These are phyloP conservation scores for Erebia aethiops DNA, from an alignment of 2,888 invertebrate species.

Conservation along the genomic window DNA sequence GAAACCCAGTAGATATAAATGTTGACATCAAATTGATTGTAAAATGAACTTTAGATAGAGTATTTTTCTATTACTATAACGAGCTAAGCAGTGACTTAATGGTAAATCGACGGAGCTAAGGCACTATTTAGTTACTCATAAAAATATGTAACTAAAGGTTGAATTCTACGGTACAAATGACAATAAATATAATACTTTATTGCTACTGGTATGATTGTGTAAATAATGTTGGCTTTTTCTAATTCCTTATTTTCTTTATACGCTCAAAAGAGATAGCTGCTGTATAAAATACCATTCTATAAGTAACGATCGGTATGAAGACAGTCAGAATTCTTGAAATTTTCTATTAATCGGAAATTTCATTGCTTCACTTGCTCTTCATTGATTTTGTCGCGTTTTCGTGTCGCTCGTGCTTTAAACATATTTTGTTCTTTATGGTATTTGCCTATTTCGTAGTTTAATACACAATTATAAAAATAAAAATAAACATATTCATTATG, in stretches of 20 bases:
- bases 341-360: slow-evolving; percentile 74
- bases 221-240: slow-evolving; percentile 44
- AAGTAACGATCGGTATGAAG: slow-evolving; percentile 58
- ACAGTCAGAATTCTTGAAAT: slow-evolving; percentile 67
- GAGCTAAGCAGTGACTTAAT: no score
- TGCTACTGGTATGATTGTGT: slow-evolving; percentile 48
- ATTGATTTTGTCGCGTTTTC: slow-evolving; percentile 58
- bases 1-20: slow-evolving; percentile 16
- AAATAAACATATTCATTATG: background rate
- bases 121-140: slow-evolving; percentile 3
- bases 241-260: slow-evolving; percentile 21
- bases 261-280: slow-evolving; percentile 56
- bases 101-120: no score
- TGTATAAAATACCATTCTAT: slow-evolving; percentile 53
- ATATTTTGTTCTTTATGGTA: background rate
- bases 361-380: slow-evolving; percentile 68
- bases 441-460: background rate
- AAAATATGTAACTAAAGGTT: background rate
- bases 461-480: background rate
- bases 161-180: slow-evolving; percentile 42
- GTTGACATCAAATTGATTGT: slow-evolving; percentile 3
- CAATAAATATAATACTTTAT: slow-evolving; percentile 62
- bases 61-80: no score
- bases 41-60: background rate
- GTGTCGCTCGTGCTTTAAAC: slow-evolving; percentile 57